Evolutionary conservation across 1,140 invertebrate genomes (phyloP), one percentile per base, ranked within the genome.

Genomic region (Nasonia vitripennis): DNA sequence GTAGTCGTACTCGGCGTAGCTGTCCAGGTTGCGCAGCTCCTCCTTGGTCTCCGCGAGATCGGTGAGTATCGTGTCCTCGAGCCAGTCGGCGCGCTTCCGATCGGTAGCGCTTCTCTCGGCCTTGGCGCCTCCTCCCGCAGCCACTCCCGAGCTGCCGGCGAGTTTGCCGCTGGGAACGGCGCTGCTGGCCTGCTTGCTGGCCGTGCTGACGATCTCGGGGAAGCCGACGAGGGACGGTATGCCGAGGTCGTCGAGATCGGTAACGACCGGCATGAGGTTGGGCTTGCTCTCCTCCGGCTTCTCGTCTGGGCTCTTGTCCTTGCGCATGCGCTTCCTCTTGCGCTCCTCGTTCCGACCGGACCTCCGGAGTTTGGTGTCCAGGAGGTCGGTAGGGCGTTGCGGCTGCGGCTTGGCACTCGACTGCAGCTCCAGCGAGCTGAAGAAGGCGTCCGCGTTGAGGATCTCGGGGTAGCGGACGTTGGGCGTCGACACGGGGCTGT

Each of bases 371-470:
- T 89, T 62, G 70, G 87, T 89, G 89, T 93, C 89, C 87, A 90
- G 88, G 87, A 93, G 45, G 87, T 88, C 71, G 93, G 55, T 87
- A 1, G 89, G 51, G 0, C 92, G 89, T 17, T 94, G 87, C 2
- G 94, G 91, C 17, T 3, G 48, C 0, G 94, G 93, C 88, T 95
- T 96, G 0, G 94, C 92, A 87, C 95, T 97, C 87, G 97, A 97
- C 90, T 97, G 96, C 20, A 98, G 91, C 90, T 98, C 96, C 37
- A 98, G 91, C 1, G 96, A 97, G 34, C 96, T 97, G 89, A 98
- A 98, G 89, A 98, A 98, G 20, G 97, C 95, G 89, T 97, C 96
- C 0, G 97, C 96, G 55, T 96, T 96, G 7, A 96, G 91, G 71
- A 94, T 92, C 75, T 93, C 93, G 51, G 94, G 93, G 88, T 95